Evolutionary conservation across 2,113 vertebrate species (phyloP), one percentile per base, ranked within the genome.

Genomic region (Dasyurus viverrinus): DNA sequence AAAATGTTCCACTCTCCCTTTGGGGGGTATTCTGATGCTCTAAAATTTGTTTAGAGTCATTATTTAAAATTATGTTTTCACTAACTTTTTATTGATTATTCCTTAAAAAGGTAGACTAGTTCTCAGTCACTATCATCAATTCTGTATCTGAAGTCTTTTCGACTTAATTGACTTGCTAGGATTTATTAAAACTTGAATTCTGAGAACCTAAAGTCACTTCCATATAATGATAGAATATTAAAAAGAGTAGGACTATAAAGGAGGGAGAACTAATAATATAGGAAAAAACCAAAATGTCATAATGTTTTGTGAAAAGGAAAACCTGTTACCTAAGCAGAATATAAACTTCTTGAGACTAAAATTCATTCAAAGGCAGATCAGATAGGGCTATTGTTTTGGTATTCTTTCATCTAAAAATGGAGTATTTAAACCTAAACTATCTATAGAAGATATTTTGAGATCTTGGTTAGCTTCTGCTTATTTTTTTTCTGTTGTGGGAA

Each of bases 341-440:
- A 90, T 89, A 94, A 91, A 68, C 1, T 9, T 48, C 7, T 90
- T 95, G 2, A 76, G 91, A 92, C 16, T 47, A n/a, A 68, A 89
- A 90, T n/a, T 0, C 89, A 91, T 93, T 94, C 46, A 94, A 53
- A n/a, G 8, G 11, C 89, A 14, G 53, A 92, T 1, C 89, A 60
- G 76, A 52, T 93, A n/a, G 60, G 36, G 4, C 36, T 76, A 76
- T n/a, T n/a, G 60, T 19, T 76, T 76, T 76, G 3, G 0, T 90
- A 36, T 92, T 94, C 54, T 92, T 2, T 93, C 84, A 89, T 55
- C 0, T 60, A 76, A n/a, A 60, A n/a, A 89, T 89, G n/a, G 92
- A 90, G 90, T 10, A 26, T 1, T 4, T 50, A 91, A 95, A 55
- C 8, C 46, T 94, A 95, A 50, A 90, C 26, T 4, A 89, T 50